Percentiles rank a stretch among this genome's conserved stretches.
phyloP scores from a whole-genome alignment of 2,113 vertebrate genomes.

The Apodemus speciosus region DNA sequence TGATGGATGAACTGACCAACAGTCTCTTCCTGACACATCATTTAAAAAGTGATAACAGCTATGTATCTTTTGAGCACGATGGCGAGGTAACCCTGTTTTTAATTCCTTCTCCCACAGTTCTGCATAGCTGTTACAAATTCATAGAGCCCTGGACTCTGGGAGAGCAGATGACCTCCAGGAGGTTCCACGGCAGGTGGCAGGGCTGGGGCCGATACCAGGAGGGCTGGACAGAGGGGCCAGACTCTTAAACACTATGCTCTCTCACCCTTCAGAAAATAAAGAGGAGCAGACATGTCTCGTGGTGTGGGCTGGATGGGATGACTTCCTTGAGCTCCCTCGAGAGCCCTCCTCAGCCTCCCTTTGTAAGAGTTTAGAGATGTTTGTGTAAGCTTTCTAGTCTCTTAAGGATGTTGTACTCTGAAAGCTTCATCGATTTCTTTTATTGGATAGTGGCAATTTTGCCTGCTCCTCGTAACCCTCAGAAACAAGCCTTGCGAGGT shows the following conservation, averaged over 20 bases:
- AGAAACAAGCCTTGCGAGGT: conserved; percentile 12
- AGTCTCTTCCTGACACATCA: background rate
- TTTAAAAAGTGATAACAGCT: background rate
- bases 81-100: background rate
- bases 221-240: background rate
- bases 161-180: background rate
- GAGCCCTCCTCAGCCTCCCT: background rate
- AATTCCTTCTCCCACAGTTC: background rate
- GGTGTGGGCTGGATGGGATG: background rate
- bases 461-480: conserved; percentile 13
- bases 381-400: background rate
- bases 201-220: background rate
- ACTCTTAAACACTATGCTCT: background rate
- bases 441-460: background rate
- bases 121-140: background rate
- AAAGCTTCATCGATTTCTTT: conserved; percentile 49
- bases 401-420: conserved; percentile 6
- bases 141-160: background rate
- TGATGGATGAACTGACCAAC: background rate
- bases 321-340: conserved; percentile 23
- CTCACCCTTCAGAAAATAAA: background rate
- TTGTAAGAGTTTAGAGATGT: conserved; percentile 5
- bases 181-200: background rate
- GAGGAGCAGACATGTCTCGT: background rate
- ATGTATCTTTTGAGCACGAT: background rate